Evolutionary conservation across 2,113 vertebrate genomes (phyloP), one percentile per base, ranked within the genome.

Genomic region (Polypterus bichir): DNA sequence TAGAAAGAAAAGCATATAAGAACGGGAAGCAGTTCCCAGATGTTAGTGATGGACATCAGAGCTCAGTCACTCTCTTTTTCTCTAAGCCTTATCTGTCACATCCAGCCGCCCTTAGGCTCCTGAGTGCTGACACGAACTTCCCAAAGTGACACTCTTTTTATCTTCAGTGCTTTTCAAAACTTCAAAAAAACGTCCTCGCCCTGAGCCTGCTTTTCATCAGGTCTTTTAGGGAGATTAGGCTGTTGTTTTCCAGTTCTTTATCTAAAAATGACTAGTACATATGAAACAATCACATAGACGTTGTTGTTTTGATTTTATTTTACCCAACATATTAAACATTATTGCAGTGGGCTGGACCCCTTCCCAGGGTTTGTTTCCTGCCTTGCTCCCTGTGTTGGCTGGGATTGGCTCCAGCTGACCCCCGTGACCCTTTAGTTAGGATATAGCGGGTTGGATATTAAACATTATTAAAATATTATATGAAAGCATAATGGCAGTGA

Each of bases 21-120:
- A 77, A 76, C 74, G 60, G 71, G 71, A 72, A 79, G 76, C 77
- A 73, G 69, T 74, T 80, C 76, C 66, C 79, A 82, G 79, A 81
- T 83, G 83, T 81, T 74, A 68, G 69, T 72, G 3, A 5, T 47
- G 75, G 74, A 70, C 65, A 76, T 74, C 71, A 71, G 71, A 74
- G 71, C 66, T 70, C 64, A 66, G 73, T 70, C 74, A 51, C 69
- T 55, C 62, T 62, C 69, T 64, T 71, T 74, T 71, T 68, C 66
- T 75, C 68, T 62, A 74, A 27, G 68, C 75, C 70, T 72, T 78
- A 76, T 78, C 73, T 77, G 73, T 71, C 76, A 63, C 63, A 47
- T 72, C 57, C 76, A 79, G 66, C 76, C 72, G 75, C 64, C 57
- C 62, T 5, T 11, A 10, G 60, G 66, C 7, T 53, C n/a, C 57